phyloP scores from a whole-genome alignment of 2,888 invertebrate species.

The Phaonia tiefii region DNA sequence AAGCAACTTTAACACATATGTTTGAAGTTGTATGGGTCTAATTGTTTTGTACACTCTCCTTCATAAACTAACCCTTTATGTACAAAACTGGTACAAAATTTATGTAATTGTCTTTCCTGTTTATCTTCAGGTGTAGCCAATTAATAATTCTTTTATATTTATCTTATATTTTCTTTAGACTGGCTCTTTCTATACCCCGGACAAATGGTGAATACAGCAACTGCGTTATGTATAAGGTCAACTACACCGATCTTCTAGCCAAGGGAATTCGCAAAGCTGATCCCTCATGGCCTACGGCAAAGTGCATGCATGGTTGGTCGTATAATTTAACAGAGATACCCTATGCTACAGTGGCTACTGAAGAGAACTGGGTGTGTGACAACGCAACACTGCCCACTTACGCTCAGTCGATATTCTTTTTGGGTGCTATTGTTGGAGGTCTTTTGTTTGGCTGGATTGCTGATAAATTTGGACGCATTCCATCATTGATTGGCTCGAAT shows the following conservation, averaged over 20 bases:
- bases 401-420: constrained; percentile 92
- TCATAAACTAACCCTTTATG: background rate
- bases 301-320: constrained; percentile 90
- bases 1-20: too few relatives aligned
- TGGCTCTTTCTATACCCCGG: constrained; percentile 87
- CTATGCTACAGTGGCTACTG: constrained; percentile 91
- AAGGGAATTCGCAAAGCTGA: constrained; percentile 84
- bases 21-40: constrained; percentile 17
- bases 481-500: constrained; percentile 89
- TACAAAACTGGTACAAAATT: background rate
- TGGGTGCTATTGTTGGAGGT: constrained; percentile 93
- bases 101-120: constrained; percentile 1
- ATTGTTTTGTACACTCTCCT: background rate
- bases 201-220: constrained; percentile 84
- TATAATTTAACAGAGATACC: constrained; percentile 91
- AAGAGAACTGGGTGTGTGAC: constrained; percentile 94
- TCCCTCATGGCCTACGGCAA: constrained; percentile 85
- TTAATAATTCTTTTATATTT: background rate
- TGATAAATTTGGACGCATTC: constrained; percentile 91
- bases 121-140: background rate
- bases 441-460: constrained; percentile 93
- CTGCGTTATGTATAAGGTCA: constrained; percentile 89
- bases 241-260: constrained; percentile 85
- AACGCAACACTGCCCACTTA: constrained; percentile 88
- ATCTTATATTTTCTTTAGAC: constrained; percentile 81